Evolutionary conservation across 2,888 invertebrate genomes (phyloP).

Genomic region (Malachius bipustulatus): DNA sequence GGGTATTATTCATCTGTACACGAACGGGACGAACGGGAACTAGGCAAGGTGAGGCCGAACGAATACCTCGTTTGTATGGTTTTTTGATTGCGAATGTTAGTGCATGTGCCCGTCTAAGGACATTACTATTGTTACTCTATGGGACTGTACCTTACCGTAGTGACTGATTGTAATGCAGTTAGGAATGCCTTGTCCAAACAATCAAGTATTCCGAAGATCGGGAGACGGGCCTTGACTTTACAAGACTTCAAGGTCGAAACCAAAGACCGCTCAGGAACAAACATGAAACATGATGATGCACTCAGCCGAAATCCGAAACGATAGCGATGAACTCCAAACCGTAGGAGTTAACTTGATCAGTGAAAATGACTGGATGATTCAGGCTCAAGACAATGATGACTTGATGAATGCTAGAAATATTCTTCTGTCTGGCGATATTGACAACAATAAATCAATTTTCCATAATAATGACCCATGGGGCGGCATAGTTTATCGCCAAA

Average conservation of each 20-base stretch:
- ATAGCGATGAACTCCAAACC: neutral
- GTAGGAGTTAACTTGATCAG: constrained; percentile 9
- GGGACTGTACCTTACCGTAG: no score
- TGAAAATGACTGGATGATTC: constrained; percentile 16
- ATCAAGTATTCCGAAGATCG: constrained; percentile 14
- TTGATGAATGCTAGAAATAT: constrained; percentile 14
- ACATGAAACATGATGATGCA: constrained; percentile 28
- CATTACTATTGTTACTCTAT: no score
- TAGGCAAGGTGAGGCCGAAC: no score
- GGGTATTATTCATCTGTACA: no score
- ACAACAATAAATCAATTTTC: constrained; percentile 16
- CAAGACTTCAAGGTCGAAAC: constrained; percentile 16
- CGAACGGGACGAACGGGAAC: no score
- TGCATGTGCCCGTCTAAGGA: no score
- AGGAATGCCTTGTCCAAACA: constrained; percentile 15
- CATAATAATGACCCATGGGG: constrained; percentile 15
- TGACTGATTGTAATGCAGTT: constrained; percentile 17
- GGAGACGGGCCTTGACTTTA: constrained; percentile 15
- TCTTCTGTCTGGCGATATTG: constrained; percentile 13
- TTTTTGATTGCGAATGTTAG: no score
- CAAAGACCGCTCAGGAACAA: constrained; percentile 13
- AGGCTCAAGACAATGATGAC: constrained; percentile 15
- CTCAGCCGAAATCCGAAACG: constrained; percentile 20
- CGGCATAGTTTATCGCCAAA: constrained; percentile 15
- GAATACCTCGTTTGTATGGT: no score